Base-by-base conservation (phyloP, 2,797 vertebrate genomes). In the Oreonectes daqikongensis region DNA sequence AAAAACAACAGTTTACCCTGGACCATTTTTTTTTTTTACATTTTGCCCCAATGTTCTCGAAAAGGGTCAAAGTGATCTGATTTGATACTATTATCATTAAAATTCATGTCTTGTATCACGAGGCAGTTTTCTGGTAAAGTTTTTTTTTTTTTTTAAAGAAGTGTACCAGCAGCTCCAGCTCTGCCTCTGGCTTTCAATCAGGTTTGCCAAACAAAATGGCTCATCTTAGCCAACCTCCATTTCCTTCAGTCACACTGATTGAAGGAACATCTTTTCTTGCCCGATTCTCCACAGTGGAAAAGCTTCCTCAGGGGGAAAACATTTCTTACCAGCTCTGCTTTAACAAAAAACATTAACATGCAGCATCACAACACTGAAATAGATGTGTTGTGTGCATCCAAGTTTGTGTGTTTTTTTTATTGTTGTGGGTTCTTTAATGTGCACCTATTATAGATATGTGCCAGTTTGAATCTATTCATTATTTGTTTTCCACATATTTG, bases 181-280 rank as follows among this genome's bases (percentile, higher is more conserved):
- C 57, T 75, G 81, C 82, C 82, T 46, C 55, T 15, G 66, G 82
- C 77, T 71, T 78, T 81, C 78, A 48, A 83, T 81, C 69, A 77
- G 66, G 66, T 82, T 78, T 77, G 20, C 61, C 75, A 81, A 84
- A 84, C 73, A 85, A 74, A 81, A 82, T 81, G 70, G 59, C 59
- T 82, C 77, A 77, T 82, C 77, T 75, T 76, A 82, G 72, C 59
- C 15, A 52, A 72, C 64, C 64, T 78, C 67, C 46, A 66, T 78
- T 78, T 81, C 48, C 70, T 63, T 69, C 70, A 61, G 44, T 68
- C 59, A 28, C 63, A 69, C 46, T 80, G 66, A 44, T 60, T 64
- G 48, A 6, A 60, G 71, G 61, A 69, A 68, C 59, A 73, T 79
- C 30, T 72, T 67, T 78, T 69, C 65, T 69, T 68, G 28, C 22